phyloP scores from a whole-genome alignment of 2,797 vertebrate genomes.

The Parambassis ranga region DNA sequence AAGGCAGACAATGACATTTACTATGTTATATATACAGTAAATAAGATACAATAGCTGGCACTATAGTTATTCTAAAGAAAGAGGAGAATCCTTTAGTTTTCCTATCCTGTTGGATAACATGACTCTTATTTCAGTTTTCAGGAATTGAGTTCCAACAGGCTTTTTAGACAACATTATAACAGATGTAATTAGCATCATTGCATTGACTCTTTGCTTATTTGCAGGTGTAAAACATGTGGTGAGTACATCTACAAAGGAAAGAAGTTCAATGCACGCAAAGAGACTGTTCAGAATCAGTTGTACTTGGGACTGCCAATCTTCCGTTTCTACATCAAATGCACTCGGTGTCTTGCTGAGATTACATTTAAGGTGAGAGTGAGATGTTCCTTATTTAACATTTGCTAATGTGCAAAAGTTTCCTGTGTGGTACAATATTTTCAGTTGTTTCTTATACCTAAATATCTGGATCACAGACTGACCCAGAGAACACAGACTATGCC shows the following conservation, averaged over 20 bases:
- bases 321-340: conserved; percentile 99
- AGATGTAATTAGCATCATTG: no score
- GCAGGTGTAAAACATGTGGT: conserved; percentile 94
- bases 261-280: conserved; percentile 96
- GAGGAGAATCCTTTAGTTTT: no score
- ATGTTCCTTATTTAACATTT: no score
- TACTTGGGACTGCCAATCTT: conserved; percentile 97
- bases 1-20: neutral
- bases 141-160: no score
- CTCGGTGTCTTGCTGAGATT: conserved; percentile 94
- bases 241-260: conserved; percentile 99
- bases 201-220: conserved; percentile 7
- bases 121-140: no score
- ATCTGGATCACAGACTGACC: conserved; percentile 84
- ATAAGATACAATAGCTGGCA: no score
- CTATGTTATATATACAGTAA: no score
- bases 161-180: no score
- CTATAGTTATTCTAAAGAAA: no score
- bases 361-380: conserved; percentile 90
- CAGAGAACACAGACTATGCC: conserved; percentile 95
- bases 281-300: conserved; percentile 90
- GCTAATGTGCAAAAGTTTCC: no score
- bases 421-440: no score
- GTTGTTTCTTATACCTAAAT: neutral
- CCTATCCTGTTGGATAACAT: no score